Conservation (phyloP, 2,113 vertebrate genomes). For the Haemorhous mexicanus region DNA sequence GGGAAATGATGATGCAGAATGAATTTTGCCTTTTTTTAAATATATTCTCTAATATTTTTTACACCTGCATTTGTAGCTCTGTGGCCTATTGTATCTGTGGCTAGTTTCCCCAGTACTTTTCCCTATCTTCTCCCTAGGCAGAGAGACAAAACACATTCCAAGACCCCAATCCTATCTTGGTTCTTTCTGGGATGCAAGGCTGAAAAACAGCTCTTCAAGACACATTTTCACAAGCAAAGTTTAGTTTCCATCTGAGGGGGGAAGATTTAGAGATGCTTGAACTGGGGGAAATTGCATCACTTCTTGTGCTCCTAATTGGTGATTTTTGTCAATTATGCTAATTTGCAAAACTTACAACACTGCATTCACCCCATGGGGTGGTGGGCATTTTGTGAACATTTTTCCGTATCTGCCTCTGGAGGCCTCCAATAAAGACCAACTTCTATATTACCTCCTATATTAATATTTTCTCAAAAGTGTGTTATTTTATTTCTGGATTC, state of each 20-base stretch:
- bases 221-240: not conserved
- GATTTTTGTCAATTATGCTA: not conserved
- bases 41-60: not conserved
- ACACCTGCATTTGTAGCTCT: not conserved
- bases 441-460: not conserved
- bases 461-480: not conserved
- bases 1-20: too few species aligned
- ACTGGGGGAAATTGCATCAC: accelerated
- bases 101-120: not conserved
- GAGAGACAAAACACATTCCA: not conserved
- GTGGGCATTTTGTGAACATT: not conserved
- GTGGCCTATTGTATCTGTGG: not conserved
- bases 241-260: not conserved
- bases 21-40: not conserved
- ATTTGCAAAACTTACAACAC: not conserved
- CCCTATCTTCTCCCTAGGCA: not conserved
- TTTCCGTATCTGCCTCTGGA: not conserved
- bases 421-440: not conserved
- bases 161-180: not conserved
- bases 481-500: not conserved
- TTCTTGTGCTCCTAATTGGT: not conserved
- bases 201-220: not conserved
- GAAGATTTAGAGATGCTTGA: not conserved
- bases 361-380: accelerated
- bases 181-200: not conserved